Conservation (phyloP, 1,140 invertebrate genomes). For the Formica selysi region DNA sequence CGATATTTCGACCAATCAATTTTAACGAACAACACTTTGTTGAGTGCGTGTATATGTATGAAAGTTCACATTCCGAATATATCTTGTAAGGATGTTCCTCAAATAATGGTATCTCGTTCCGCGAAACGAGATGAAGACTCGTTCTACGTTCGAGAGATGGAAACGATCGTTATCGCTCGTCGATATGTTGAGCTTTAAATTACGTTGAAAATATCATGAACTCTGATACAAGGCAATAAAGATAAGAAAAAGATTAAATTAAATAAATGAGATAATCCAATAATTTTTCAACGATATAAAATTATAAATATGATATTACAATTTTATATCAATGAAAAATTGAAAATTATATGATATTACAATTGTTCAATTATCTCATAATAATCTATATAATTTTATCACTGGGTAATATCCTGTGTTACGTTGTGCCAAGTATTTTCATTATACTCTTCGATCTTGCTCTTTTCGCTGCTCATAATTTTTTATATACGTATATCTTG, state of each 20-base stretch:
- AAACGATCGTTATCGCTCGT: slow-evolving; percentile 13
- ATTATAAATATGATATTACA: not conserved
- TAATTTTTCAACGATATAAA: not conserved
- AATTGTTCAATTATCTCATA: not conserved
- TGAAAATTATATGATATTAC: not conserved
- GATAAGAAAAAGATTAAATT: not conserved
- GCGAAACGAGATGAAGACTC: slow-evolving; percentile 31
- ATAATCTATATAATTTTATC: not conserved
- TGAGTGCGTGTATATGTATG: no score
- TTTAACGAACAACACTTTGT: slow-evolving; percentile 48
- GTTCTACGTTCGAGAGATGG: not conserved
- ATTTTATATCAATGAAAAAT: no score
- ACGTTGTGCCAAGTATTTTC: not conserved
- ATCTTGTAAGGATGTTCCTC: not conserved
- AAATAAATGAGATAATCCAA: not conserved
- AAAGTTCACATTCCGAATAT: slow-evolving; percentile 32
- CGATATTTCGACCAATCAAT: slow-evolving; percentile 52
- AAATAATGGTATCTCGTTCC: not conserved
- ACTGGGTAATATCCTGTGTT: not conserved
- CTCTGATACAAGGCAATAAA: not conserved
- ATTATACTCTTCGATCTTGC: not conserved
- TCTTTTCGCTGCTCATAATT: slow-evolving; percentile 1
- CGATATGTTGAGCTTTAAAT: not conserved
- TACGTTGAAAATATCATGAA: not conserved
- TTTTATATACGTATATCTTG: slow-evolving; percentile 27